Evolutionary conservation across 2,888 invertebrate species (phyloP).

Genomic region (Archips xylosteana): DNA sequence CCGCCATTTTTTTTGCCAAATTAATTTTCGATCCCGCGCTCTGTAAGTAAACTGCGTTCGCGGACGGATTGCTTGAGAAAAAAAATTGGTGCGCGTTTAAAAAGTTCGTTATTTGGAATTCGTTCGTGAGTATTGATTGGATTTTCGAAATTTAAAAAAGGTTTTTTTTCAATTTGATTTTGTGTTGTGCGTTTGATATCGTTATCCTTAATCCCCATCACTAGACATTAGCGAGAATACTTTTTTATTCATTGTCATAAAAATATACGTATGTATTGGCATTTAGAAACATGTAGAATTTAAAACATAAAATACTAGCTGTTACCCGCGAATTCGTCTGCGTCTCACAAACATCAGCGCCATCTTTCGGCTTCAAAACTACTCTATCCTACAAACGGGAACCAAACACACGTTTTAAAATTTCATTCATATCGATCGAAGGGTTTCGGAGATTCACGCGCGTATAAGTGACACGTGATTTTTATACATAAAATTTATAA

Average conservation of each 20-base stretch:
- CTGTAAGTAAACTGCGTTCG: constrained; percentile 45
- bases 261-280: not conserved
- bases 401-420: too few species aligned
- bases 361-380: too few species aligned
- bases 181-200: not conserved
- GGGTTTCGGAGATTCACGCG: too few species aligned
- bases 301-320: too few species aligned
- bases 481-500: too few species aligned
- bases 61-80: constrained; percentile 47
- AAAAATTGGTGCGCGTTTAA: constrained; percentile 27
- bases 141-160: not conserved
- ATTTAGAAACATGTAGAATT: not conserved
- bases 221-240: not conserved
- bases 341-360: too few species aligned
- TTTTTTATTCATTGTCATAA: not conserved
- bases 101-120: constrained; percentile 29
- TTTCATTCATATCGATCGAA: too few species aligned
- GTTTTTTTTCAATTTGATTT: constrained; percentile 1
- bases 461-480: too few species aligned
- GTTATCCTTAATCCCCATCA: not conserved
- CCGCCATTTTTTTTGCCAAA: constrained; percentile 60
- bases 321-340: too few species aligned
- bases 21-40: constrained; percentile 46
- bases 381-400: too few species aligned
- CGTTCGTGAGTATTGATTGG: constrained; percentile 29